Evolutionary conservation across 2,797 vertebrate genomes (phyloP), one percentile per base, ranked within the genome.

Genomic region (Aldrovandia affinis): DNA sequence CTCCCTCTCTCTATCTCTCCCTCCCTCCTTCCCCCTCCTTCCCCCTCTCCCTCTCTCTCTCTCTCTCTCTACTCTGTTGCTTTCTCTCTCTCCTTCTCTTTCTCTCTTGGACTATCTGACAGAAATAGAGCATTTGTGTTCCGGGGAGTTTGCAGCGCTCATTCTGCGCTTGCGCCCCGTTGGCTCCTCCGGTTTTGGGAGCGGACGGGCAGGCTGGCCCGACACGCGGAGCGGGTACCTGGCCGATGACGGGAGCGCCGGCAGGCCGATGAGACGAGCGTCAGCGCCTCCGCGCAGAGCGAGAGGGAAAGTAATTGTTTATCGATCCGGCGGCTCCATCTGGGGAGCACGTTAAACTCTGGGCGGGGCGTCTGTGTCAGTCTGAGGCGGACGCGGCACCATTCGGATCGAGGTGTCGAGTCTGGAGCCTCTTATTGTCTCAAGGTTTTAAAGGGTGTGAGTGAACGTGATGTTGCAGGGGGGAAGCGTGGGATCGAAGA

Each of bases 241-340:
- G 20, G 10, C 63, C 55, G 55, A 30, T 68, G 28, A 30, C 1
- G 63, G 28, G 12, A 8, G 33, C 7, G 33, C 33, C 4, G 65
- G 20, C 10, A 10, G 65, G 5, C 8, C 3, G 63, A 30, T 52
- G 44, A 78, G 47, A 50, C 22, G 18, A 47, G 42, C 75, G 22
- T 78, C 44, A 28, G 44, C 22, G 47, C 47, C 30, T 52, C 22
- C 12, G 47, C n/a, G 25, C 18, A 78, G 47, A 54, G 42, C 22
- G 28, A 33, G 78, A 54, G 47, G 3, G 78, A 54, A 33, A 80
- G 28, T 80, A 55, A 80, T 80, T 80, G 44, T 80, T 50, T 50
- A 50, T 80, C 30, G 47, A 80, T 80, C 28, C 18, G 44, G 15
- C 28, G 7, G 78, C 47, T 54, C 14, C 33, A 20, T 75, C 15